These are phyloP conservation scores for Chaetura pelagica DNA, from an alignment of 2,113 vertebrate species.

Conservation along the genomic window DNA sequence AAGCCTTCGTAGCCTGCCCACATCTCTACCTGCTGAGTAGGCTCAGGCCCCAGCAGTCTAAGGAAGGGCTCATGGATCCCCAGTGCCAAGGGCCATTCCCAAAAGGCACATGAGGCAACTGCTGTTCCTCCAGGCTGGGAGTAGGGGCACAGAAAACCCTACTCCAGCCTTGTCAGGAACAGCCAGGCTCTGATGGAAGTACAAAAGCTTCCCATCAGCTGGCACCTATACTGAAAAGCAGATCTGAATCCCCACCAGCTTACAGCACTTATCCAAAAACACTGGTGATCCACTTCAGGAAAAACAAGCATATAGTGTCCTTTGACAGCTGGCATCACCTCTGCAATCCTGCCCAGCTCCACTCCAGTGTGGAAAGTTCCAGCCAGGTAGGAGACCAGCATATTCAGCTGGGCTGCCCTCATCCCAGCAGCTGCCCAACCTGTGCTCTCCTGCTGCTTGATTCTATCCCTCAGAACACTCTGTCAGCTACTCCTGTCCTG, in stretches of 20 bases:
- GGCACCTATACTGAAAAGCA: background rate
- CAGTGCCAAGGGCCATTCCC: rapidly evolving
- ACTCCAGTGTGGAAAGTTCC: rapidly evolving
- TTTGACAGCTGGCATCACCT: rapidly evolving
- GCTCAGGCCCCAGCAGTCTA: background rate
- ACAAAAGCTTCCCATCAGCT: background rate
- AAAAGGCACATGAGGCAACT: rapidly evolving
- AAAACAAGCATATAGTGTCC: background rate
- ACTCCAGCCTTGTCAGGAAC: background rate
- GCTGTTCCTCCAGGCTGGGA: background rate
- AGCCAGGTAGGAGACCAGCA: background rate
- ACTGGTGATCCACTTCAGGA: background rate
- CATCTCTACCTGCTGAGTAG: background rate
- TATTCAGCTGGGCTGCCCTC: background rate
- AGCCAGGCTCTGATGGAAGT: background rate
- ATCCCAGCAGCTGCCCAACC: background rate
- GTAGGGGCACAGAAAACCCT: background rate
- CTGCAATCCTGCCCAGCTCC: background rate
- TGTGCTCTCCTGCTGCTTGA: rapidly evolving
- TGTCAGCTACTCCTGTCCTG: background rate
- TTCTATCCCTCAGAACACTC: rapidly evolving
- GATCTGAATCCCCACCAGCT: background rate
- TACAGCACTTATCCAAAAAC: background rate
- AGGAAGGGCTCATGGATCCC: no score
- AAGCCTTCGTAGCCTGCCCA: background rate